A percentile compares a stretch with the other conserved stretches of the same genome.
Evolutionary conservation across 2,797 vertebrate genomes (phyloP).

Genomic region (Rousettus madagascariensis): DNA sequence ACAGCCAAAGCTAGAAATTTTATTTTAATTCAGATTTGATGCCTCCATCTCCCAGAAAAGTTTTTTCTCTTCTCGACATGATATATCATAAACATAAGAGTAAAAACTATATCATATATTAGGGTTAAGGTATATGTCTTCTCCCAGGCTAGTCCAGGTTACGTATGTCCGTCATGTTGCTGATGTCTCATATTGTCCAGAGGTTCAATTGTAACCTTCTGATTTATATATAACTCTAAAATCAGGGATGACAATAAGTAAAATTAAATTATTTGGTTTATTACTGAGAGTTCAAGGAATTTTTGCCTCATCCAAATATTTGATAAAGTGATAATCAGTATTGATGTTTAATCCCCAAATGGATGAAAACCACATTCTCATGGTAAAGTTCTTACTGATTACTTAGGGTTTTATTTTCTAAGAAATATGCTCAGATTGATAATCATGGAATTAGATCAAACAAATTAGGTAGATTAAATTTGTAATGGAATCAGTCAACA

Average conservation of each 20-base stretch:
- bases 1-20: neutral
- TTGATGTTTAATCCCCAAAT: neutral
- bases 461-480: neutral
- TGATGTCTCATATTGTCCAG: neutral
- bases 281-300: neutral
- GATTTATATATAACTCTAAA: neutral
- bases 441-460: neutral
- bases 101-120: neutral
- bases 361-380: neutral
- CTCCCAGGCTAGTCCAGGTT: neutral
- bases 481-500: neutral
- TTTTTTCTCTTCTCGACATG: neutral
- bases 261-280: neutral
- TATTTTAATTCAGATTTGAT: neutral
- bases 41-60: neutral
- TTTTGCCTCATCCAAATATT: neutral
- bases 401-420: neutral
- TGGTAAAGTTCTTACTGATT: neutral
- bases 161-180: neutral
- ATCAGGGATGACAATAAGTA: neutral
- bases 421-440: neutral
- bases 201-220: neutral
- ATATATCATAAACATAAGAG: neutral
- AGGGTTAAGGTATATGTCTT: neutral
- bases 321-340: neutral